A percentile compares a stretch with the other conserved stretches of the same genome.
Conservation (phyloP, 2,888 invertebrate species). For the Zygaena filipendulae region DNA sequence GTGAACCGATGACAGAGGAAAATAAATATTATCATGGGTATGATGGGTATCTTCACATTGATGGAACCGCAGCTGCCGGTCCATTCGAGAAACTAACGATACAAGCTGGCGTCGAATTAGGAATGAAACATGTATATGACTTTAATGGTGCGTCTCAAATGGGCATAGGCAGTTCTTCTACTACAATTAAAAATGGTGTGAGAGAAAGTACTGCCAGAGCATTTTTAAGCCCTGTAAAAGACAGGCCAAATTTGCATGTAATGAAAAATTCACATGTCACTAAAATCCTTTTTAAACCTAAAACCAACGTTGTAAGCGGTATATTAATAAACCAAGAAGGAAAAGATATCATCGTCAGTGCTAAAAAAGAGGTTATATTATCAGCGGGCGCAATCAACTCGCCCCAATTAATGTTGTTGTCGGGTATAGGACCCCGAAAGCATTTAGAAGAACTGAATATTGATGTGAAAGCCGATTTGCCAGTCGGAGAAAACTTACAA, state of each 20-base stretch:
- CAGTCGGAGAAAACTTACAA: slow-evolving; percentile 31
- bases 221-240: slow-evolving; percentile 24
- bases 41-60: slow-evolving; percentile 28
- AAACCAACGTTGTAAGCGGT: slow-evolving; percentile 21
- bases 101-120: slow-evolving; percentile 35
- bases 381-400: slow-evolving; percentile 27
- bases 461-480: slow-evolving; percentile 23
- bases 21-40: slow-evolving; percentile 22
- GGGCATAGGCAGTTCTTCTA: slow-evolving; percentile 23
- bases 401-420: slow-evolving; percentile 28
- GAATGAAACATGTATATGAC: slow-evolving; percentile 28
- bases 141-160: slow-evolving; percentile 27
- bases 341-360: slow-evolving; percentile 18
- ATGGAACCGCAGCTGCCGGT: slow-evolving; percentile 16
- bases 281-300: slow-evolving; percentile 15
- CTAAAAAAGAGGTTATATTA: slow-evolving; percentile 26
- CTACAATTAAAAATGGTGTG: slow-evolving; percentile 26
- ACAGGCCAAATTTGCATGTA: slow-evolving; percentile 25
- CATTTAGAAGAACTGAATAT: slow-evolving; percentile 25
- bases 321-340: slow-evolving; percentile 22
- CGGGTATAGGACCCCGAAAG: slow-evolving; percentile 28
- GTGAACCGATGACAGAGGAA: slow-evolving; percentile 7
- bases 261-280: slow-evolving; percentile 23
- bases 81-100: slow-evolving; percentile 9
- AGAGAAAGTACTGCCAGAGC: slow-evolving; percentile 48